Evolutionary conservation across 2,797 vertebrate species (phyloP), one percentile per base, ranked within the genome.

Genomic region (Bovichtus variegatus): DNA sequence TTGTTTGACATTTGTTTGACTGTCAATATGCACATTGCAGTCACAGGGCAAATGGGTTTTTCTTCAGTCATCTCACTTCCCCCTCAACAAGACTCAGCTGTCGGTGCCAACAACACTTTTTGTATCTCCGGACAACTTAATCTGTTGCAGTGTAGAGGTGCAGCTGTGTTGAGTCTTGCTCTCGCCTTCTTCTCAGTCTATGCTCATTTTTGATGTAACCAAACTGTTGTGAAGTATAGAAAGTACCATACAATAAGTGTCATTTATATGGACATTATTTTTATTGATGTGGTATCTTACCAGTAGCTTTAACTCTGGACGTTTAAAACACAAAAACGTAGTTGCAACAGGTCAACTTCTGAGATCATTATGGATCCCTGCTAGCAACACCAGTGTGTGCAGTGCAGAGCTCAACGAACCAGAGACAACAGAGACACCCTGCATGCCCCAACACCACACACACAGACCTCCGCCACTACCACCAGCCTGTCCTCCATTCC

Each of bases 11-110:
- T n/a, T n/a, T n/a, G n/a, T n/a, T n/a, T 8, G 34, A 34, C 31
- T 1, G 31, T 34, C 31, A 34, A 34, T 6, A 7, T 34, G 9
- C 34, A 6, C 36, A 15, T 11, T 12, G 23, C 36, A 54, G 13
- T n/a, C 19, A 21, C 13, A 50, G 29, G 25, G 57, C n/a, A 44
- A n/a, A 23, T 5, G 3, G 2, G 8, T 23, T 55, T 38, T 15
- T 71, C 31, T 31, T 50, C 1, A 31, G 13, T 57, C 49, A 13
- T 18, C 6, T 58, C 5, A 67, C 50, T 67, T 62, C 54, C 73
- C n/a, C 1, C 49, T 27, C 4, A 23, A 8, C 34, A 49, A 44
- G 21, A 65, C 51, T 51, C 9, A 1, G 16, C 18, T 12, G 16
- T 34, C 1, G 12, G 16, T 47, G 51, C 38, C n/a, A 43, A 10